Conservation (phyloP, 2,888 invertebrate species). For the Tipula helvola region DNA sequence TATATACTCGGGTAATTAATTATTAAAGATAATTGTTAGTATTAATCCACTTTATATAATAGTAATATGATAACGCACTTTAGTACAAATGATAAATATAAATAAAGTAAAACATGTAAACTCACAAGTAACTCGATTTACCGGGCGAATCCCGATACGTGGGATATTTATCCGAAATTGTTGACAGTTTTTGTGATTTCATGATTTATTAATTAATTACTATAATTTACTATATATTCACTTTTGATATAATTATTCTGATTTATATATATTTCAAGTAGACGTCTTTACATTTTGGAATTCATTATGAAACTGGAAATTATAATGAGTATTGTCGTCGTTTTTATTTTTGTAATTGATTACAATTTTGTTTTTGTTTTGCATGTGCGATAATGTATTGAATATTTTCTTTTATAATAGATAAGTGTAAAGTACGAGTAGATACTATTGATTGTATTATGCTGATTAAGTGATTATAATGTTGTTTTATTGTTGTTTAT, state of each 20-base stretch:
- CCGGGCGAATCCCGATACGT: constrained; percentile 25
- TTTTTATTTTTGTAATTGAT: background rate
- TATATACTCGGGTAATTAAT: background rate
- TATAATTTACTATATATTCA: background rate
- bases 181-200: constrained; percentile 27
- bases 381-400: background rate
- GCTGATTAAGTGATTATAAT: too few species aligned
- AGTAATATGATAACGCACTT: too few species aligned
- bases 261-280: background rate
- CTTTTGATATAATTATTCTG: background rate
- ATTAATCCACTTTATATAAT: too few species aligned
- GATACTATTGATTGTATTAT: too few species aligned
- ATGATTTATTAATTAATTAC: background rate
- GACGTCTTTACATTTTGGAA: background rate
- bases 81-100: too few species aligned
- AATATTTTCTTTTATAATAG: too few species aligned
- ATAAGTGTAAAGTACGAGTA: too few species aligned
- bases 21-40: background rate
- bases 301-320: background rate
- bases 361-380: background rate
- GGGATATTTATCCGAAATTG: constrained; percentile 32
- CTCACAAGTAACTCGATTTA: background rate
- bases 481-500: too few species aligned
- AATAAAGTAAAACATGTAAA: background rate
- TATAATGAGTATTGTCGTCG: background rate